Percentiles rank a stretch among this genome's conserved stretches.
Conservation (phyloP, 2,113 vertebrate genomes). For the Entomyzon cyanotis region DNA sequence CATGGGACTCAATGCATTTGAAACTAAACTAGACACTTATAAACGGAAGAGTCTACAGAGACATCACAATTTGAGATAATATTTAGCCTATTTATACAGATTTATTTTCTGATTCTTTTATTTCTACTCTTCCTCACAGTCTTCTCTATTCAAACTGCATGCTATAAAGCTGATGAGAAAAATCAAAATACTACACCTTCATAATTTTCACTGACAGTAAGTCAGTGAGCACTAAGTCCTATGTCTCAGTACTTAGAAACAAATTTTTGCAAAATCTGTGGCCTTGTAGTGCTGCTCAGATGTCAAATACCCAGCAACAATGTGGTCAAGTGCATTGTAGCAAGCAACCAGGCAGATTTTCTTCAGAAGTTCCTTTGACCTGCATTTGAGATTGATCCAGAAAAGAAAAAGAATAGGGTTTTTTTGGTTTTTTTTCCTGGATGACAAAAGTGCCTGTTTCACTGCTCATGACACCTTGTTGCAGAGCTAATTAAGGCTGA, state of each 20-base stretch:
- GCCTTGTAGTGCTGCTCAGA: background rate
- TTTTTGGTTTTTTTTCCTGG: background rate
- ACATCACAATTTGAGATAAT: background rate
- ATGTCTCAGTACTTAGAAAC: background rate
- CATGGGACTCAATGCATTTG: background rate
- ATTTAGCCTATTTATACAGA: background rate
- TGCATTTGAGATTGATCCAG: background rate
- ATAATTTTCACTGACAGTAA: background rate
- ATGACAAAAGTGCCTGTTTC: background rate
- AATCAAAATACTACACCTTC: fast-evolving
- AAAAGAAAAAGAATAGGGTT: background rate
- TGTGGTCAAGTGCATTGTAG: fast-evolving
- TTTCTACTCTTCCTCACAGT: background rate
- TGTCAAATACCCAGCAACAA: background rate
- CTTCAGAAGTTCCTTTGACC: background rate
- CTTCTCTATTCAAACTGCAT: background rate
- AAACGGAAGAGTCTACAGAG: background rate
- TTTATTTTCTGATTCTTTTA: background rate
- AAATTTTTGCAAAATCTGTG: background rate
- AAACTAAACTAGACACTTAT: background rate
- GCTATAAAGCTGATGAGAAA: background rate
- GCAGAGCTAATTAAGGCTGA: background rate
- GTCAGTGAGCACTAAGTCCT: background rate
- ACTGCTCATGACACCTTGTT: background rate
- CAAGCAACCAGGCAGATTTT: background rate